Conservation (phyloP, 2,888 invertebrate genomes). For the Synergus japonicus region DNA sequence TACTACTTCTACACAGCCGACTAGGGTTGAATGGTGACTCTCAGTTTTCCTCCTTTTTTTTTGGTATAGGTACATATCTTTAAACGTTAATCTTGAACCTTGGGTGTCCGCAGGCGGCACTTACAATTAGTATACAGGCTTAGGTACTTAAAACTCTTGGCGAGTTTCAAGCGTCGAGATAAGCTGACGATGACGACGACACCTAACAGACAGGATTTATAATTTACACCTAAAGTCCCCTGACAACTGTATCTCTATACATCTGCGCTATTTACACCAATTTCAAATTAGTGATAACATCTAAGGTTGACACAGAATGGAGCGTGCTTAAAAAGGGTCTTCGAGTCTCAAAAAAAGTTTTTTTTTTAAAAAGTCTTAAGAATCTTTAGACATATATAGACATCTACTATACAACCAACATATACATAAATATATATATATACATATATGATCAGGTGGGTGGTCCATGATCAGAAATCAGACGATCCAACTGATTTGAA, state of each 20-base stretch:
- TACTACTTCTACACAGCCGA: slow-evolving; percentile 57
- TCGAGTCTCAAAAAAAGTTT: slow-evolving; percentile 30
- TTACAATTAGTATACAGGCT: slow-evolving; percentile 56
- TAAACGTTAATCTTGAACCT: slow-evolving; percentile 44
- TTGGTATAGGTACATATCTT: slow-evolving; percentile 58
- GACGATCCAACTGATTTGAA: slow-evolving; percentile 48
- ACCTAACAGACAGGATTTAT: slow-evolving; percentile 51
- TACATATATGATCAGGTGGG: slow-evolving; percentile 62
- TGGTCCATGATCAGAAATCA: slow-evolving; percentile 63
- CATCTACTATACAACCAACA: slow-evolving; percentile 40
- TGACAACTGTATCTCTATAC: slow-evolving; percentile 46
- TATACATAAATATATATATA: slow-evolving; percentile 44
- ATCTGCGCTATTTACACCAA: slow-evolving; percentile 45
- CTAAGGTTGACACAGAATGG: slow-evolving; percentile 41
- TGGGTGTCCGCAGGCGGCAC: slow-evolving; percentile 46
- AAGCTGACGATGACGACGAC: slow-evolving; percentile 49
- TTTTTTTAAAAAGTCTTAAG: neutral
- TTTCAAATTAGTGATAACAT: slow-evolving; percentile 64
- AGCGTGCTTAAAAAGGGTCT: slow-evolving; percentile 27
- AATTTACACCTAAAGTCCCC: slow-evolving; percentile 49
- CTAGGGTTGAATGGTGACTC: slow-evolving; percentile 64
- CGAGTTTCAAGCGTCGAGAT: slow-evolving; percentile 47
- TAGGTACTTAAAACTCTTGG: slow-evolving; percentile 50
- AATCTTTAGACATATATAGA: neutral
- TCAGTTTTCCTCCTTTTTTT: slow-evolving; percentile 50